Base-by-base conservation (phyloP, 2,113 vertebrate genomes). In the Salvelinus sp. region DNA sequence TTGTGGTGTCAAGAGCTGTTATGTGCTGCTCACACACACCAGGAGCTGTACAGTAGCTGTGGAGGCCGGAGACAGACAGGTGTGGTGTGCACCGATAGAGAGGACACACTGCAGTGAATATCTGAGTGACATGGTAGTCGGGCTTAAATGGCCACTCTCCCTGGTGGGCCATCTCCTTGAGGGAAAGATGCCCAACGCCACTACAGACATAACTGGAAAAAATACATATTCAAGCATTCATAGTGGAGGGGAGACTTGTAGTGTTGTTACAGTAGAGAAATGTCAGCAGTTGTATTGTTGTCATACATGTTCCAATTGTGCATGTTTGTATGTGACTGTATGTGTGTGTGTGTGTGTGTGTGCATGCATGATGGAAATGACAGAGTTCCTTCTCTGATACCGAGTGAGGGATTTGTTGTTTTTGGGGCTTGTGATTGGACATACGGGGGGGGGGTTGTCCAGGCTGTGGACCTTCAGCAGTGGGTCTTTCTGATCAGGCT, bases 71-170 rank as follows among this genome's bases (percentile, higher is more conserved):
- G 38, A 44, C 65, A 13, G 67, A 44, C 18, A 12, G 9, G 1
- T 4, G 38, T 44, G 20, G 0, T 12, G 38, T 38, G 60, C 60
- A 9, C 60, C 5, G 4, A 28, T 22, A 66, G 82, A 65, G 9
- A 25, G 63, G 63, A 65, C 63, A 57, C 62, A 83, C 80, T 80
- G 73, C 50, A 16, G 50, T 54, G 44, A 44, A 74, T 70, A 69
- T 54, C 77, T 38, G n/a, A 82, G 86, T 88, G 79, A 84, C 85
- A 77, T 76, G 28, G 60, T 79, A 77, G 75, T 81, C 54, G 28
- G 71, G 70, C 77, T 33, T 77, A 44, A 44, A 73, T 67, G 81
- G 80, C 74, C 80, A 83, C 83, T 7, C 9, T n/a, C 66, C 72
- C 69, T 57, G 18, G 75, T 1, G 18, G 77, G 79, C 58, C 75